Percentiles rank a stretch among this genome's conserved stretches.
Evolutionary conservation across 1,140 invertebrate genomes (phyloP).

Genomic region (Grapholita molesta): DNA sequence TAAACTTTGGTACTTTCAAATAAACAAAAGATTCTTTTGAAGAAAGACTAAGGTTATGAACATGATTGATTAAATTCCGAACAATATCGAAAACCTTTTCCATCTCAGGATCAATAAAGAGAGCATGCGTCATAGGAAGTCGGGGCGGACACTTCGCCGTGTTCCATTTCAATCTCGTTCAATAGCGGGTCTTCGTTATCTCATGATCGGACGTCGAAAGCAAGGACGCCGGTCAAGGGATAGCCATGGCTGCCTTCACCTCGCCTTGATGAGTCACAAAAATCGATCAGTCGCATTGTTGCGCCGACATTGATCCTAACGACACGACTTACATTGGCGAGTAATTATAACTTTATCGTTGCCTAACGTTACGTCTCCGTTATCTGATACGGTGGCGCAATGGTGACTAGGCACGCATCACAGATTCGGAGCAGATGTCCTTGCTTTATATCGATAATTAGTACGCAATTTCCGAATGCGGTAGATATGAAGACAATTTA

Average conservation of each 20-base stretch:
- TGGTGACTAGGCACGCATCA: conserved; percentile 47
- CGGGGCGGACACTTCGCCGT: conserved; percentile 32
- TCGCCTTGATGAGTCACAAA: conserved; percentile 58
- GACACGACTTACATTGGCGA: conserved; percentile 48
- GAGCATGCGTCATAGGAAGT: conserved; percentile 28
- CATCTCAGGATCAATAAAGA: neutral
- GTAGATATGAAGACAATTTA: neutral
- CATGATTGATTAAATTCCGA: conserved; percentile 20
- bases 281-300: conserved; percentile 47
- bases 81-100: neutral
- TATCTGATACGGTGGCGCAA: conserved; percentile 66
- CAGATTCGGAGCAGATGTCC: conserved; percentile 42
- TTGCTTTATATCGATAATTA: conserved; percentile 41
- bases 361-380: conserved; percentile 29
- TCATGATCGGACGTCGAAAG: conserved; percentile 61
- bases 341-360: conserved; percentile 55
- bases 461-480: conserved; percentile 37
- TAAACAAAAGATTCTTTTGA: conserved; percentile 7
- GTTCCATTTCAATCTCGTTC: conserved; percentile 47
- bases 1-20: too few relatives aligned
- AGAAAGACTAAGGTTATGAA: conserved; percentile 46
- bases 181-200: conserved; percentile 59
- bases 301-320: conserved; percentile 51
- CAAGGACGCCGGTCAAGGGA: conserved; percentile 73
- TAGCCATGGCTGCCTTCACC: conserved; percentile 54